Evolutionary conservation across 2,113 vertebrate genomes (phyloP).

Genomic region (Chinchilla lanigera): DNA sequence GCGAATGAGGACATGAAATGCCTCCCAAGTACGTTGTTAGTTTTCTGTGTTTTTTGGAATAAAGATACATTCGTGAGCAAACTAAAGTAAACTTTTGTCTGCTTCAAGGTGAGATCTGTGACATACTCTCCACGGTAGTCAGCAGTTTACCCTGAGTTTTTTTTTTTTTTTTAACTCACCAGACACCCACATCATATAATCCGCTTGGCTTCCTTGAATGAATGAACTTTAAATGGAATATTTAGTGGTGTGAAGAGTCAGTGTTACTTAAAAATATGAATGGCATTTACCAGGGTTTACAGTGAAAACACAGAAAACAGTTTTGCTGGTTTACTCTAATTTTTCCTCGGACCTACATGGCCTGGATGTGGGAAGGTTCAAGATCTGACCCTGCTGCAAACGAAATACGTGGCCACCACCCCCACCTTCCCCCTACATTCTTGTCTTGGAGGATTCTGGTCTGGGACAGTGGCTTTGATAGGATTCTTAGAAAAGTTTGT

Average conservation of each 20-base stretch:
- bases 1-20: not conserved
- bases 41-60: not conserved
- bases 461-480: not conserved
- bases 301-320: not conserved
- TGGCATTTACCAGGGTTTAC: not conserved
- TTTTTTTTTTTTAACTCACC: not conserved
- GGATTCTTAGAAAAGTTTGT: not conserved
- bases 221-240: not conserved
- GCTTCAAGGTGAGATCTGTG: not conserved
- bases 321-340: not conserved
- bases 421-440: fast-evolving
- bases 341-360: not conserved
- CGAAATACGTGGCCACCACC: not conserved
- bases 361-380: not conserved
- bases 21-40: not conserved
- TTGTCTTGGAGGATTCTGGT: not conserved
- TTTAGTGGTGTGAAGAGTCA: not conserved
- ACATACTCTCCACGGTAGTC: not conserved
- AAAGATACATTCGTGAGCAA: not conserved
- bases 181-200: not conserved
- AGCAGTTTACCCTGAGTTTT: not conserved
- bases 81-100: not conserved
- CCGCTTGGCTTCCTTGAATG: not conserved
- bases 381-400: not conserved
- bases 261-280: not conserved